Conservation (phyloP, 35 echinoderm and acorn worm species). For the Hemicentrotus pulcherrimus region DNA sequence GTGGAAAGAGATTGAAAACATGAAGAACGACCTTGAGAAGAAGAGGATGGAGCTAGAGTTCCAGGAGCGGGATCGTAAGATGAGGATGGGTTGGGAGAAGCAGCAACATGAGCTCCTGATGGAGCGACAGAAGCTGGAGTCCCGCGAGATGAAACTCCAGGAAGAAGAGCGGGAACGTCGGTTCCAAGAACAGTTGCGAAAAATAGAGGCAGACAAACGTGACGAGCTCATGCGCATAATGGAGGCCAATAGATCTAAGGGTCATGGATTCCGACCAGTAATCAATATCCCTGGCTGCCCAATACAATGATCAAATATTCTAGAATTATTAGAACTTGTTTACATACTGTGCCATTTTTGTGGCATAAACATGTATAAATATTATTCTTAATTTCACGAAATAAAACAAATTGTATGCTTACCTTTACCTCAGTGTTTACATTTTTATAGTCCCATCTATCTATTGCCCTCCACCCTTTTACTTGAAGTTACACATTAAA, state of each 20-base stretch:
- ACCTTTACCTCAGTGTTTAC: too few species aligned
- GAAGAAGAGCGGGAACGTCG: constrained; percentile 14
- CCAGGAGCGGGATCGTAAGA: background rate
- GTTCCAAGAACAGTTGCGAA: background rate
- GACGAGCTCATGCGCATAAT: background rate
- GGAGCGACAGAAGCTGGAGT: background rate
- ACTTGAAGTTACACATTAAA: too few species aligned
- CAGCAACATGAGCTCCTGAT: background rate
- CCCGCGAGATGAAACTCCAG: background rate
- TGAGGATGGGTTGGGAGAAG: background rate
- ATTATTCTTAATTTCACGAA: too few species aligned
- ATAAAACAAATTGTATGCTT: too few species aligned
- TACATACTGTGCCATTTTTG: too few species aligned
- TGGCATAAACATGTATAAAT: too few species aligned
- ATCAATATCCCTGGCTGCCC: background rate
- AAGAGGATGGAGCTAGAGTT: background rate
- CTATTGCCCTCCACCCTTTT: too few species aligned
- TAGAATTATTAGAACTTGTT: too few species aligned
- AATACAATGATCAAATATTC: background rate
- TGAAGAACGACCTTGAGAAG: background rate
- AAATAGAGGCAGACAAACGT: background rate
- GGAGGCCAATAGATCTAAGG: background rate
- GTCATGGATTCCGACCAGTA: background rate
- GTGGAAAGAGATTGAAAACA: background rate
- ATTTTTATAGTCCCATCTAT: too few species aligned